Evolutionary conservation across 2,797 vertebrate genomes (phyloP).

Genomic region (Myiotriccus ornatus): DNA sequence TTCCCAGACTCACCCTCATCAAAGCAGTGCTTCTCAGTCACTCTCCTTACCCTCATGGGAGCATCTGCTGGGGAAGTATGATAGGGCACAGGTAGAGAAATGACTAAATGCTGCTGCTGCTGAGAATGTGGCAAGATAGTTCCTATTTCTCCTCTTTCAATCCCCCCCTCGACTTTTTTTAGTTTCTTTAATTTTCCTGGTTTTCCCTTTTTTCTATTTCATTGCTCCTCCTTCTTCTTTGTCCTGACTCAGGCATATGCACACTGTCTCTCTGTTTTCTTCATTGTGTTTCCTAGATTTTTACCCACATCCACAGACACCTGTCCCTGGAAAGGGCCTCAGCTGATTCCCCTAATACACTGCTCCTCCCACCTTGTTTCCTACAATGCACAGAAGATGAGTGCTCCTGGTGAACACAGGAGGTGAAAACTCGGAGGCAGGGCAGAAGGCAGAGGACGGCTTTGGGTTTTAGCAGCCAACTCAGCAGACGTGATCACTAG

Average conservation of each 20-base stretch:
- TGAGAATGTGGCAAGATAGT: not conserved
- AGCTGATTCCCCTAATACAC: not conserved
- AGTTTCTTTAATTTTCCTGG: not conserved
- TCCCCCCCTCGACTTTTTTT: not conserved
- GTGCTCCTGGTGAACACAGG: not conserved
- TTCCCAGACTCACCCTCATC: not conserved
- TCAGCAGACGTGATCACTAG: not conserved
- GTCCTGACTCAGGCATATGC: not conserved
- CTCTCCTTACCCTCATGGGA: not conserved
- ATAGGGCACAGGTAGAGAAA: conserved; percentile 6
- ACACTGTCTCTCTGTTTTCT: not conserved
- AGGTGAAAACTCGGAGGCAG: not conserved
- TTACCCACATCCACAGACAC: not conserved
- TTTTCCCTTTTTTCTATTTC: not conserved
- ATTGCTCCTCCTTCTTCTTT: not conserved
- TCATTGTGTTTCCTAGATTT: not conserved
- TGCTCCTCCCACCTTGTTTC: not conserved
- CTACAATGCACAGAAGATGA: not conserved
- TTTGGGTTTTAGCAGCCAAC: not conserved
- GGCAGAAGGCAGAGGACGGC: not conserved
- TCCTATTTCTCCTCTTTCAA: not conserved
- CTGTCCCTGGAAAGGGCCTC: not conserved
- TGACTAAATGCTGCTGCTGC: not conserved
- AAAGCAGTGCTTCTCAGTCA: not conserved
- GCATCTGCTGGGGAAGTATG: not conserved